Evolutionary conservation across 2,888 invertebrate genomes (phyloP), one percentile per base, ranked within the genome.

Genomic region (Agonopterix subpropinquella): DNA sequence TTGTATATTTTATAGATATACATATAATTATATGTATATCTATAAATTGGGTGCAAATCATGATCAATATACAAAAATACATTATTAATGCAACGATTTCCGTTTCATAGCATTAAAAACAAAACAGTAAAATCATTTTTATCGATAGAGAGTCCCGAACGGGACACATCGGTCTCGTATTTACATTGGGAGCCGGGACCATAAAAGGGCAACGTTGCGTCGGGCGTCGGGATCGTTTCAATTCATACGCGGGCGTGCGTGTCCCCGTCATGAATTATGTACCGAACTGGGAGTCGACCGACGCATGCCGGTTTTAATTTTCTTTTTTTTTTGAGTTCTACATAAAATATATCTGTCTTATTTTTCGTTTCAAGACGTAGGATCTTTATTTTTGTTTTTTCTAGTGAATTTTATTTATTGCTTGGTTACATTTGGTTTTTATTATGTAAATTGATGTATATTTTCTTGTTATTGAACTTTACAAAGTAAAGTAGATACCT

Each of bases 171-270:
- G 58, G 49, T 47, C 43, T 50, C 54, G 53, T 67, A 67, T 70
- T 70, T 71, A 64, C 68, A 71, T 70, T 58, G 57, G 58, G 28
- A 28, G 28, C 4, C 4, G 28, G 28, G 51, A 54, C 61, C 57
- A 63, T 67, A 70, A 69, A 70, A 66, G 66, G 59, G 58, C 53
- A 61, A 48, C 56, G 56, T 41, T 28, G 28, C 28, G 44, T 42
- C 35, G 13, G 53, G 28, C 28, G 44, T 42, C 35, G 13, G 53
- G 53, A 43, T 36, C 63, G 65, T 70, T 69, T 65, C 68, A 65
- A 72, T 73, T 72, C 72, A 72, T 72, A 67, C 62, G 61, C 66
- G 64, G 53, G 61, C 67, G 64, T 65, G 66, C 65, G 70, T 66
- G 63, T 53, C 62, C 53, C 47, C 44, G 52, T 57, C 59, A 71